Evolutionary conservation across 2,888 invertebrate species (phyloP).

Genomic region (Gibbula magus): DNA sequence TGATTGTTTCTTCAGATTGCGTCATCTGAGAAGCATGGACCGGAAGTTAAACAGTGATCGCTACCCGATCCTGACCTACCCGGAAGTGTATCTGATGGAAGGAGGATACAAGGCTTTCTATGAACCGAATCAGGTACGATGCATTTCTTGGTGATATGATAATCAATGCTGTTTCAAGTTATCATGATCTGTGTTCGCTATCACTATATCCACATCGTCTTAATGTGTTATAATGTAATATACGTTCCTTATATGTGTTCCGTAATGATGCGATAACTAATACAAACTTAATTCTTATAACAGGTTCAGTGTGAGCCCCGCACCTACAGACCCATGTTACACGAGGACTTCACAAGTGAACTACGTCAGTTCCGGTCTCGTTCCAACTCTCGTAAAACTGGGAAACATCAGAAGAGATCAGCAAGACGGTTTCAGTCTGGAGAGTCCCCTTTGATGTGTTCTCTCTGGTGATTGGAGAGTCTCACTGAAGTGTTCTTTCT

Average conservation of each 20-base stretch:
- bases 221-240: too few relatives aligned
- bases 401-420: not conserved
- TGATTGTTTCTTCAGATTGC: constrained; percentile 78
- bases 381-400: not conserved
- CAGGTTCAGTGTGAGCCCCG: not conserved
- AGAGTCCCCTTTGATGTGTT: too few relatives aligned
- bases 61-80: constrained; percentile 90
- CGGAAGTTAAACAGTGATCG: constrained; percentile 85
- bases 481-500: too few relatives aligned
- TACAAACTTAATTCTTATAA: not conserved
- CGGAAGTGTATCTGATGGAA: constrained; percentile 93
- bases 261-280: too few relatives aligned
- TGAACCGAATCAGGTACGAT: constrained; percentile 77
- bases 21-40: constrained; percentile 88
- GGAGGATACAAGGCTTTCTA: constrained; percentile 92
- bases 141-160: too few relatives aligned
- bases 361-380: not conserved
- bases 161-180: too few relatives aligned
- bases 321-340: not conserved
- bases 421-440: too few relatives aligned
- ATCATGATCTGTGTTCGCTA: too few relatives aligned
- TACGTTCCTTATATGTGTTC: too few relatives aligned
- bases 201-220: too few relatives aligned
- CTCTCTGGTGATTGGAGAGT: too few relatives aligned
- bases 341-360: not conserved